Conservation (phyloP, 1,140 invertebrate genomes). For the Ceratitis capitata region DNA sequence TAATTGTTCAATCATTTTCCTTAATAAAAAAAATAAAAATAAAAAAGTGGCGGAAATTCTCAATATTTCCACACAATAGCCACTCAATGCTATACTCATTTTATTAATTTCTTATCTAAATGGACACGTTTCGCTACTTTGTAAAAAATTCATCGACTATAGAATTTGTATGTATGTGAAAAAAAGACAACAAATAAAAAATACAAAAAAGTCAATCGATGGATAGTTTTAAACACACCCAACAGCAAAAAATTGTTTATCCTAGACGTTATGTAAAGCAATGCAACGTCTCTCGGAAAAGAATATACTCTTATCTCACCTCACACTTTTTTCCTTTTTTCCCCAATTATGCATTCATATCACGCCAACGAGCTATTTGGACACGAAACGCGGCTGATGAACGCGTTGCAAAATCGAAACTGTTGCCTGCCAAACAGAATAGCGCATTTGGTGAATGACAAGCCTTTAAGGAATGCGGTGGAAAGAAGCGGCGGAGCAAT, state of each 20-base stretch:
- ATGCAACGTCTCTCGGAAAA: too few species aligned
- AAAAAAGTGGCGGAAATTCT: not conserved
- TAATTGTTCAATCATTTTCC: not conserved
- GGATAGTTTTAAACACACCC: not conserved
- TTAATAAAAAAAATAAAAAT: too few species aligned
- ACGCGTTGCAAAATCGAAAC: not conserved
- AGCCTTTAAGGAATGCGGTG: too few species aligned
- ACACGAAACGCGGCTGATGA: constrained; percentile 12
- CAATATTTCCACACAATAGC: constrained; percentile 4
- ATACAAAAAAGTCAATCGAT: not conserved
- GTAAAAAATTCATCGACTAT: constrained; percentile 32
- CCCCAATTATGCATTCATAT: constrained; percentile 28
- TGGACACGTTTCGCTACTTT: constrained; percentile 27
- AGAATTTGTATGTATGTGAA: not conserved
- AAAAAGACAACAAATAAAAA: not conserved
- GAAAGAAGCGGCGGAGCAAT: not conserved
- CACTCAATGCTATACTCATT: not conserved
- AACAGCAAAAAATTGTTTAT: too few species aligned
- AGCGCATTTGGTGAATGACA: not conserved
- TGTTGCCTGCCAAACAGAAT: not conserved
- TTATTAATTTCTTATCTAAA: constrained; percentile 38
- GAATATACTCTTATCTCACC: too few species aligned
- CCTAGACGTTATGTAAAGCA: not conserved
- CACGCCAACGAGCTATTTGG: constrained; percentile 14
- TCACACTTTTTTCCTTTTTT: not conserved